Evolutionary conservation across 2,888 invertebrate species (phyloP), one percentile per base, ranked within the genome.

Genomic region (Tillus elongatus): DNA sequence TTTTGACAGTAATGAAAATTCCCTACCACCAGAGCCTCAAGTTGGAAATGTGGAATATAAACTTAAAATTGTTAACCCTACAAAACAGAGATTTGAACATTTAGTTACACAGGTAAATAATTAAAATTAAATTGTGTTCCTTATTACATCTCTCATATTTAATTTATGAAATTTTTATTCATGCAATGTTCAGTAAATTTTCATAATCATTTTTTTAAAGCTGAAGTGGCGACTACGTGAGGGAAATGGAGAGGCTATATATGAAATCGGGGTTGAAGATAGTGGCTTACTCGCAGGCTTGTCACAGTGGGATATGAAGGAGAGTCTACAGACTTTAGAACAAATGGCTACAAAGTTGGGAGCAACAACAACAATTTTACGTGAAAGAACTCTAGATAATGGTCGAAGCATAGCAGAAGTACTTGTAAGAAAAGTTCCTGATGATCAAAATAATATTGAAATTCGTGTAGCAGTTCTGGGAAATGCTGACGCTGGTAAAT

Each of bases 221-320:
- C 78, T 98, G 77, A 98, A 98, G 70, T 98, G 97, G 97, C 76
- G 98, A 0, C 73, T 99, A 6, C 78, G 90, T 0, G 92, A 93
- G 65, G 92, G 98, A 15, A 88, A 92, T 47, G 98, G 97, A 1
- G 89, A 92, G 63, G 96, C 96, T 0, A 90, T 98, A 44, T 98
- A 99, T 68, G 93, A 96, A 66, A 86, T 97, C 33, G 97, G 97
- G 0, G 91, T 92, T 2, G 82, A 89, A 40, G 92, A 91, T 66
- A 86, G 83, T 54, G 95, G 95, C 0, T 75, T 82, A 35, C 69
- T 96, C 49, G 77, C 85, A 6, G 97, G 97, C 2, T 73, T 97
- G 3, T 77, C 80, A 1, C 77, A 80, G 36, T 71, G 77, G 6
- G 92, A 93, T 37, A 82, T 98, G 73, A 75, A 79, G n/a, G 82